Evolutionary conservation across 2,797 vertebrate species (phyloP).

Genomic region (Argyrosomus regius): DNA sequence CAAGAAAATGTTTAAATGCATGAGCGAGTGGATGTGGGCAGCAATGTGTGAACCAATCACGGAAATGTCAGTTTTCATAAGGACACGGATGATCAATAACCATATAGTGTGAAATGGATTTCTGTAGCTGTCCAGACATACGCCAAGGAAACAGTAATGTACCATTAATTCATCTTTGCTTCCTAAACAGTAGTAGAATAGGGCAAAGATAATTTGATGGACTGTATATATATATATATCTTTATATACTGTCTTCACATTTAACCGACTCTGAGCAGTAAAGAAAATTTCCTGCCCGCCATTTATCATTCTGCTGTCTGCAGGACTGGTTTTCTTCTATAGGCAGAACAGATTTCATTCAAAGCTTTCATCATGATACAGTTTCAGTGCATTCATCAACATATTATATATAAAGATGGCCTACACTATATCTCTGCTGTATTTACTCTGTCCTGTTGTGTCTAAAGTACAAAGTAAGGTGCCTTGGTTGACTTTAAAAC

Average conservation of each 20-base stretch:
- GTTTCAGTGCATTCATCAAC: slow-evolving; percentile 49
- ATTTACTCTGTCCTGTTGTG: slow-evolving; percentile 11
- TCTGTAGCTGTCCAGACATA: slow-evolving; percentile 30
- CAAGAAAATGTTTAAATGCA: slow-evolving; percentile 11
- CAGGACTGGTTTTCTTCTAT: slow-evolving; percentile 25
- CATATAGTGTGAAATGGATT: slow-evolving; percentile 59
- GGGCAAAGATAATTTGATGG: slow-evolving; percentile 10
- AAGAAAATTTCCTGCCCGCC: background rate
- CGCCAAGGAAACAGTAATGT: slow-evolving; percentile 33
- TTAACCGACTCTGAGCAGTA: background rate
- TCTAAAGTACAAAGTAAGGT: slow-evolving; percentile 2
- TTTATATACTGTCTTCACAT: background rate
- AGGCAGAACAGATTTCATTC: slow-evolving; percentile 31
- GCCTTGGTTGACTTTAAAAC: slow-evolving; percentile 29
- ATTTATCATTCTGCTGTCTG: slow-evolving; percentile 13
- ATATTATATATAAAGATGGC: slow-evolving; percentile 35
- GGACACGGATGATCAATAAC: slow-evolving; percentile 55
- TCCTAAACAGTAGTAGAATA: background rate
- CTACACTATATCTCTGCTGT: background rate
- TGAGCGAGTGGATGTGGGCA: background rate
- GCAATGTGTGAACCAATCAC: slow-evolving; percentile 42
- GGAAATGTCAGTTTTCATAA: slow-evolving; percentile 57
- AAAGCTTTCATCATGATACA: slow-evolving; percentile 3
- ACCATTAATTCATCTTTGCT: slow-evolving; percentile 3
- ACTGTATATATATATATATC: background rate